phyloP scores from a whole-genome alignment of 2,113 vertebrate genomes.

The Sturnira hondurensis region DNA sequence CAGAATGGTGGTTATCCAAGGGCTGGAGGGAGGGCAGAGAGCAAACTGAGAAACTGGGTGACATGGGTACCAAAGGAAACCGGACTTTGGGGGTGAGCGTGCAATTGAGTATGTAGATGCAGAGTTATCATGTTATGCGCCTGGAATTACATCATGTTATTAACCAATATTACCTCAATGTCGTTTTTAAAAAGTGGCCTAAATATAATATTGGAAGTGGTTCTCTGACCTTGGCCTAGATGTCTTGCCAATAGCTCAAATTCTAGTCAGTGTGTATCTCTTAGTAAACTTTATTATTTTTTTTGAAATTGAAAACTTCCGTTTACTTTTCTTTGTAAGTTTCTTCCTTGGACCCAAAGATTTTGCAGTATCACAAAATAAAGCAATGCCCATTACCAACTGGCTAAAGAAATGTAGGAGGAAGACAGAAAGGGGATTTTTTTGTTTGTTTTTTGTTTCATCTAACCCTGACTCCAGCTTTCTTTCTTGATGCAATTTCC shows the following conservation, averaged over 20 bases:
- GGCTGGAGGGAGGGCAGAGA: too few species aligned
- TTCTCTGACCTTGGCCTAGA: neutral
- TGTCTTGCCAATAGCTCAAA: neutral
- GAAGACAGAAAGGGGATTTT: neutral
- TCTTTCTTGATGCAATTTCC: constrained; percentile 1
- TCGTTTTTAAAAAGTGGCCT: neutral
- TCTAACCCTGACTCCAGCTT: neutral
- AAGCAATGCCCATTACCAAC: neutral
- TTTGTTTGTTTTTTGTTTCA: neutral
- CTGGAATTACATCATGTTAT: neutral
- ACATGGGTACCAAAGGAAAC: neutral
- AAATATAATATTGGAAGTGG: neutral
- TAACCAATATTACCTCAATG: neutral
- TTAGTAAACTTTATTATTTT: neutral
- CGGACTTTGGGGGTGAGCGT: neutral
- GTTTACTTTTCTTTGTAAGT: neutral
- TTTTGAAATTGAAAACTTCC: constrained; percentile 16
- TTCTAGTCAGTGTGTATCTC: neutral
- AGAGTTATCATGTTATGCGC: neutral
- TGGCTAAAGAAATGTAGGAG: neutral
- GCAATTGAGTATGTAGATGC: neutral
- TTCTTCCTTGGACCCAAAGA: constrained; percentile 12
- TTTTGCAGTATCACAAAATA: constrained; percentile 35
- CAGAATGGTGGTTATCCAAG: neutral
- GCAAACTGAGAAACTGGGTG: neutral